Percentiles rank a stretch among this genome's conserved stretches.
Conservation (phyloP, 2,888 invertebrate genomes). For the Ectobius pallidus region DNA sequence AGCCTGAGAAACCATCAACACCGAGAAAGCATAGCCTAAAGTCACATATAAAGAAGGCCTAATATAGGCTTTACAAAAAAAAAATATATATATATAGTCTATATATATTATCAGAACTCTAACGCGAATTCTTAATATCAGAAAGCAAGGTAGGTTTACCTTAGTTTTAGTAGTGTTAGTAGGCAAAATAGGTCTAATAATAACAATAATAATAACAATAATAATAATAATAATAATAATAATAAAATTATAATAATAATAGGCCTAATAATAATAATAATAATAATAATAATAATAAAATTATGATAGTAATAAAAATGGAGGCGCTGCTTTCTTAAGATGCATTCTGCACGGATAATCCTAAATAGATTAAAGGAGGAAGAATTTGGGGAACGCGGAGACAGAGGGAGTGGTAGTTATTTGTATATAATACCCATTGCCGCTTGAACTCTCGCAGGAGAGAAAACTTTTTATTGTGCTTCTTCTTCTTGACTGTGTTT, state of each 20-base stretch:
- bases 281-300: too few relatives aligned
- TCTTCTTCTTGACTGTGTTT: constrained; percentile 24
- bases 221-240: neutral
- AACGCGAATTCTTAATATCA: too few relatives aligned
- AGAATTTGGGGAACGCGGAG: neutral
- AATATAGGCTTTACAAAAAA: too few relatives aligned
- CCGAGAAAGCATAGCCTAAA: too few relatives aligned
- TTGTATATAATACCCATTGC: constrained; percentile 27
- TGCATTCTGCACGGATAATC: constrained; percentile 22
- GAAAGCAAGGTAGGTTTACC: too few relatives aligned
- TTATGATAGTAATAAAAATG: too few relatives aligned
- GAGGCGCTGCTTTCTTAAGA: neutral
- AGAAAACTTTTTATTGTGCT: constrained; percentile 29
- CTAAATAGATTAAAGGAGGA: constrained; percentile 25
- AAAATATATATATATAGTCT: too few relatives aligned
- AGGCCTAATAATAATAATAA: neutral
- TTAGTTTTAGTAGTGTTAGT: too few relatives aligned
- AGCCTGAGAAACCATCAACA: too few relatives aligned
- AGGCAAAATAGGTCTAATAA: too few relatives aligned
- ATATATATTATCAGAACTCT: too few relatives aligned
- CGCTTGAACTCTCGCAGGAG: constrained; percentile 29
- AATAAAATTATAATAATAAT: neutral
- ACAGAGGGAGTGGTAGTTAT: neutral
- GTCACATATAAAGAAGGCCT: too few relatives aligned
- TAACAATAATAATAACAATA: neutral